Evolutionary conservation across 2,888 invertebrate genomes (phyloP), one percentile per base, ranked within the genome.

Genomic region (Bombyx huttoni): DNA sequence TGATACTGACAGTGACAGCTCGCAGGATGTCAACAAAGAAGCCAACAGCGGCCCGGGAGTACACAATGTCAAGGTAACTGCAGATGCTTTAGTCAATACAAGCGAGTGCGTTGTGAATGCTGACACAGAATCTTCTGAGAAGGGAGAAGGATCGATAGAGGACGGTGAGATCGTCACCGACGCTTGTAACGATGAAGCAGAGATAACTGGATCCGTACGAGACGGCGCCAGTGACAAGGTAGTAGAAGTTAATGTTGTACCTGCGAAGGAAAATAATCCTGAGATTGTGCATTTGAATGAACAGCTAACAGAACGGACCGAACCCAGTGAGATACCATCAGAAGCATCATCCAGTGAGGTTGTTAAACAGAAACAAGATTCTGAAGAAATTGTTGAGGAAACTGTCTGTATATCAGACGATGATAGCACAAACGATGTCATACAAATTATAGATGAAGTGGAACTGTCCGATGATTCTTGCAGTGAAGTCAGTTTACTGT

Each of bases 331-430:
- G 1, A 24, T 3, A 24, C 24, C 24, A 24, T 3, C 24, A 24
- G 24, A 24, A 2, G 2, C 24, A 24, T 24, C 5, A 24, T 24
- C 24, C 24, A 24, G 3, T 24, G 24, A 24, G 5, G 24, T 24
- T 24, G 24, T 1, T 24, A 24, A 24, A 24, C 24, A 24, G 5
- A 76, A 85, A 0, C 90, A 90, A 73, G 84, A 91, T 40, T 40
- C 40, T 1, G 40, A 40, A 40, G 0, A 40, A 40, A 40, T 40
- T 40, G 7, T 10, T 3, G 40, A 40, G 40, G 40, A 40, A 40
- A 40, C 40, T 0, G 81, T 91, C 3, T 88, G 87, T 24, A 90
- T 91, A 56, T 88, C 88, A 1, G 89, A 88, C 47, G 87, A 88
- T 2, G 85, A 87, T 46, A 24, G 24, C 24, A 57, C 49, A 57